These are phyloP conservation scores for Thunnus albacares DNA, from an alignment of 2,797 vertebrate species.

Conservation along the genomic window DNA sequence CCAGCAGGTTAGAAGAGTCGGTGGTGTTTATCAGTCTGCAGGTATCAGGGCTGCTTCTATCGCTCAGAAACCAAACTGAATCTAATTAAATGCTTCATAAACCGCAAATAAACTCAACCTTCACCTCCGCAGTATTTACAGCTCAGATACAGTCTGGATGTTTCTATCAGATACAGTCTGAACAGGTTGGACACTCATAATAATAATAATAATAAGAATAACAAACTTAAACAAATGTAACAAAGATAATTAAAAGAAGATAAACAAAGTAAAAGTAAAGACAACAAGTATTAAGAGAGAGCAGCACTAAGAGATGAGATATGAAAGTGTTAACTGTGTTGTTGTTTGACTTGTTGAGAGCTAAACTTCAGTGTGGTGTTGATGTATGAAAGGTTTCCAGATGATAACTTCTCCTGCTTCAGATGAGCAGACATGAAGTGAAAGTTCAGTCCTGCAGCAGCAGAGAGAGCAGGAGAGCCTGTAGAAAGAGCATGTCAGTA, in stretches of 20 bases:
- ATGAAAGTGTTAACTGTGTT: no score
- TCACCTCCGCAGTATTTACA: constrained; percentile 4
- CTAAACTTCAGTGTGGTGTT: background rate
- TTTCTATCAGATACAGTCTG: background rate
- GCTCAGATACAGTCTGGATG: constrained; percentile 11
- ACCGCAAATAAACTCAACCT: constrained; percentile 25
- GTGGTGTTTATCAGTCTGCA: background rate
- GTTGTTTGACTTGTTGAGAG: background rate
- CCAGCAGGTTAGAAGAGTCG: no score
- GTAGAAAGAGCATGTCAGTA: constrained; percentile 56
- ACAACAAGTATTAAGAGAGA: no score
- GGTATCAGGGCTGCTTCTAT: constrained; percentile 2
- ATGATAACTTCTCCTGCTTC: background rate
- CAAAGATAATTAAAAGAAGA: no score
- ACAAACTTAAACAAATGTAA: background rate
- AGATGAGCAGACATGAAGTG: no score
- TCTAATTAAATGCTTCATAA: constrained; percentile 59
- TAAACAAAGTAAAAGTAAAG: no score
- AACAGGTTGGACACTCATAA: background rate
- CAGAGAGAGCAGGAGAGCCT: background rate
- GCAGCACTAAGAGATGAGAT: no score
- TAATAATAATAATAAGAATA: background rate
- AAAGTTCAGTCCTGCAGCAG: constrained; percentile 9
- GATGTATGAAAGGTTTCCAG: background rate
- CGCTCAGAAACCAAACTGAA: background rate